Percentiles rank a stretch among this genome's conserved stretches.
These are phyloP conservation scores for Scarus forsteni DNA, from an alignment of 2,797 vertebrate species.

Conservation along the genomic window DNA sequence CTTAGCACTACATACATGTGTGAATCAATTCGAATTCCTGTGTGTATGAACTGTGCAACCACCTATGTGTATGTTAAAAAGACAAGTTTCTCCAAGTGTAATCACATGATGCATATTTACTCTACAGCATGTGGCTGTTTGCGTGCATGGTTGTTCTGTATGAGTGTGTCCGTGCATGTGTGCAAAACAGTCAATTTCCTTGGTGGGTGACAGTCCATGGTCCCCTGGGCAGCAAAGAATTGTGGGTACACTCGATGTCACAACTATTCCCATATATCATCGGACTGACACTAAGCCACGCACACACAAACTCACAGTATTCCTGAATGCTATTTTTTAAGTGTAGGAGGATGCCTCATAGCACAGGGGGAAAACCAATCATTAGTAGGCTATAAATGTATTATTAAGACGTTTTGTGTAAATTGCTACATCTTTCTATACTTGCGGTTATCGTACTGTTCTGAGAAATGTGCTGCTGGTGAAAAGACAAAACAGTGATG, in stretches of 20 bases:
- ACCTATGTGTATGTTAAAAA: constrained; percentile 45
- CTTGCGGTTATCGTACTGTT: background rate
- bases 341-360: constrained; percentile 15
- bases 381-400: constrained; percentile 11
- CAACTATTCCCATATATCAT: constrained; percentile 71
- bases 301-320: constrained; percentile 6
- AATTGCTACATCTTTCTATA: constrained; percentile 17
- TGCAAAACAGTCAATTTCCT: constrained; percentile 67
- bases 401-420: constrained; percentile 27
- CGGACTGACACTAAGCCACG: constrained; percentile 34
- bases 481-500: background rate
- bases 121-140: background rate
- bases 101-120: constrained; percentile 24
- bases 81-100: constrained; percentile 7
- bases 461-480: constrained; percentile 1
- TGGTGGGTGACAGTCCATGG: constrained; percentile 73
- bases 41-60: constrained; percentile 30
- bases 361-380: constrained; percentile 17
- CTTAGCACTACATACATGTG: constrained; percentile 35
- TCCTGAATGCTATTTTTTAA: constrained; percentile 21
- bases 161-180: constrained; percentile 24
- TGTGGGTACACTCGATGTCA: constrained; percentile 74
- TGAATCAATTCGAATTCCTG: constrained; percentile 45
- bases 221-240: constrained; percentile 68
- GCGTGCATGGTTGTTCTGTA: background rate